Conservation (phyloP, 2,797 vertebrate species). For the Thunnus albacares region DNA sequence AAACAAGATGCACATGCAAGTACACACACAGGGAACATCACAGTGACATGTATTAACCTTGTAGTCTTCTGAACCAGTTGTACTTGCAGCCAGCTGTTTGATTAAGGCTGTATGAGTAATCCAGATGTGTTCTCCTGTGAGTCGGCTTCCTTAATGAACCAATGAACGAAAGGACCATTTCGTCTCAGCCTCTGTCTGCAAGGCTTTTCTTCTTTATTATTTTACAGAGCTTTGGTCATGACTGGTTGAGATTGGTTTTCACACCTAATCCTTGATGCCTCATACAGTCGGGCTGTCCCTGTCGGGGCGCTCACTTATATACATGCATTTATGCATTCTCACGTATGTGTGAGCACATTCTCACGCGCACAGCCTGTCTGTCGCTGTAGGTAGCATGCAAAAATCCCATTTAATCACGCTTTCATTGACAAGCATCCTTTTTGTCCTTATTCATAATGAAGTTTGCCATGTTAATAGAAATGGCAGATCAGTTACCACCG, state of each 20-base stretch:
- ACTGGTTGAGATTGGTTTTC: constrained; percentile 70
- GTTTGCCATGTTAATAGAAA: constrained; percentile 48
- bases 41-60: constrained; percentile 26
- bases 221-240: constrained; percentile 64
- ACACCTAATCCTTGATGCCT: constrained; percentile 70
- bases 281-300: constrained; percentile 59
- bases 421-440: constrained; percentile 57
- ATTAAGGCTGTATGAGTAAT: constrained; percentile 72
- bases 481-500: constrained; percentile 19
- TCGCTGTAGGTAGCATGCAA: constrained; percentile 47
- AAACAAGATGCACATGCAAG: constrained; percentile 9
- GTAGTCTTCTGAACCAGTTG: constrained; percentile 23
- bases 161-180: constrained; percentile 70
- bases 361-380: constrained; percentile 20
- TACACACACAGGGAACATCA: constrained; percentile 9
- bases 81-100: constrained; percentile 62
- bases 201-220: constrained; percentile 74
- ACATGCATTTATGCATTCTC: constrained; percentile 11
- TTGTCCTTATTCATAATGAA: constrained; percentile 65
- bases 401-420: constrained; percentile 58
- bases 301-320: constrained; percentile 21
- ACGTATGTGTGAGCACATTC: background rate
- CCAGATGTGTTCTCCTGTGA: constrained; percentile 78
- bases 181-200: constrained; percentile 61
- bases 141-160: constrained; percentile 68